phyloP scores from a whole-genome alignment of 2,113 vertebrate species.

The Mastomys natalensis region DNA sequence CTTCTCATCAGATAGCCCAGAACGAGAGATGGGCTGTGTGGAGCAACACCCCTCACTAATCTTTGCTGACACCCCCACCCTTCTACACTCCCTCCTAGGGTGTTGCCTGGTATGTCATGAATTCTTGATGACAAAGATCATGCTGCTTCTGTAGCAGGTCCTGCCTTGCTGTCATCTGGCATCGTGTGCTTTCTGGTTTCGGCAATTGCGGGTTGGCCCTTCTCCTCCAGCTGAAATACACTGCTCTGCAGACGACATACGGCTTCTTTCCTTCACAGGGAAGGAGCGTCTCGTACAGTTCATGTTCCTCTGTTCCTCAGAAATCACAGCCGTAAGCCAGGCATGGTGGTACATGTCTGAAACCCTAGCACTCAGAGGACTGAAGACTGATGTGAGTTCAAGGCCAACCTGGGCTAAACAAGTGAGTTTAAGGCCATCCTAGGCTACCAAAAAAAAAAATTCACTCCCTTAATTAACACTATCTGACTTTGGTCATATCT shows the following conservation, averaged over 20 bases:
- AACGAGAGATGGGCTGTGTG: conserved; percentile 67
- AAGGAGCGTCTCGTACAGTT: background rate
- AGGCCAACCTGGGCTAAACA: background rate
- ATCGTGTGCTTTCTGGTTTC: conserved; percentile 44
- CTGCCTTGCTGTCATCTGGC: conserved; percentile 77
- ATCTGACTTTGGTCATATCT: background rate
- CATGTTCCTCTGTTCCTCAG: conserved; percentile 18
- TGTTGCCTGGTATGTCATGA: conserved; percentile 78
- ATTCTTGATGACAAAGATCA: conserved; percentile 83
- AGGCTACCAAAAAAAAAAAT: background rate
- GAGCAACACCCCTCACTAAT: conserved; percentile 74
- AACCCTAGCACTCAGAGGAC: background rate
- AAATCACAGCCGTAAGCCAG: conserved; percentile 4
- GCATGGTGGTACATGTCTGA: background rate
- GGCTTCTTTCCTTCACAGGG: background rate
- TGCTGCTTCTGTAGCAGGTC: conserved; percentile 72
- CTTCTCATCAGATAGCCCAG: conserved; percentile 75
- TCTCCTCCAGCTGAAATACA: conserved; percentile 4
- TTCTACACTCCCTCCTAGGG: conserved; percentile 77
- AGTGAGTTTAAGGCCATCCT: background rate
- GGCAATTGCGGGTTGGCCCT: conserved; percentile 54
- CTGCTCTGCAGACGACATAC: background rate
- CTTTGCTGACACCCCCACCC: conserved; percentile 76
- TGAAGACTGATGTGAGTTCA: background rate
- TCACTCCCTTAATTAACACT: conserved; percentile 27